Percentiles rank a stretch among this genome's conserved stretches.
These are phyloP conservation scores for Pseudopipra pipra DNA, from an alignment of 2,113 vertebrate genomes.

Conservation along the genomic window DNA sequence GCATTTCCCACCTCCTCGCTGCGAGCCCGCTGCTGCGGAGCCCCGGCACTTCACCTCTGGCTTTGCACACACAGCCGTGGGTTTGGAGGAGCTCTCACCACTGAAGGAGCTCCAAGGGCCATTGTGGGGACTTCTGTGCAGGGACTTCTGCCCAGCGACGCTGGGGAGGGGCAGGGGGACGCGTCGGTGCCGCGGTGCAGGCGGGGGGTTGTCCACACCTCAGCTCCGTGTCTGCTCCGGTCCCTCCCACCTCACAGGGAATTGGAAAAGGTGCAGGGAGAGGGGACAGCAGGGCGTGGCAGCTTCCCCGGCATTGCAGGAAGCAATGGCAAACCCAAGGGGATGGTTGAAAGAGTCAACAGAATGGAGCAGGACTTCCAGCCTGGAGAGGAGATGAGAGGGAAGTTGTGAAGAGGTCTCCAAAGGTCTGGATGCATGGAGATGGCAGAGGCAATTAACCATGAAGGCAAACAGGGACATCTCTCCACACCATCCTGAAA, in stretches of 20 bases:
- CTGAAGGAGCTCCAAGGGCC: background rate
- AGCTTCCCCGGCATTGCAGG: background rate
- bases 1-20: background rate
- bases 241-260: accelerated
- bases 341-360: accelerated
- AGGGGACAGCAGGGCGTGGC: accelerated
- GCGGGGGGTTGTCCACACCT: background rate
- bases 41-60: background rate
- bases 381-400: background rate
- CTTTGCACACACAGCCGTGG: accelerated
- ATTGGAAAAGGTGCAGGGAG: background rate
- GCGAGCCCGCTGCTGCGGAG: accelerated
- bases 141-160: background rate
- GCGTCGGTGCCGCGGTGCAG: accelerated
- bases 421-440: accelerated
- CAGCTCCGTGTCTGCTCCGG: background rate
- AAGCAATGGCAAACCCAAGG: background rate
- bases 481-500: background rate
- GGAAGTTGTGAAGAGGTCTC: background rate
- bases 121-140: accelerated
- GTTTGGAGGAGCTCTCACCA: accelerated
- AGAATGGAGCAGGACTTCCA: background rate
- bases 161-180: background rate
- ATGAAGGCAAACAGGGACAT: background rate
- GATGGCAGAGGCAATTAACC: background rate